Evolutionary conservation across 1,140 invertebrate genomes (phyloP), one percentile per base, ranked within the genome.

Genomic region (Dreissena rostriformis): DNA sequence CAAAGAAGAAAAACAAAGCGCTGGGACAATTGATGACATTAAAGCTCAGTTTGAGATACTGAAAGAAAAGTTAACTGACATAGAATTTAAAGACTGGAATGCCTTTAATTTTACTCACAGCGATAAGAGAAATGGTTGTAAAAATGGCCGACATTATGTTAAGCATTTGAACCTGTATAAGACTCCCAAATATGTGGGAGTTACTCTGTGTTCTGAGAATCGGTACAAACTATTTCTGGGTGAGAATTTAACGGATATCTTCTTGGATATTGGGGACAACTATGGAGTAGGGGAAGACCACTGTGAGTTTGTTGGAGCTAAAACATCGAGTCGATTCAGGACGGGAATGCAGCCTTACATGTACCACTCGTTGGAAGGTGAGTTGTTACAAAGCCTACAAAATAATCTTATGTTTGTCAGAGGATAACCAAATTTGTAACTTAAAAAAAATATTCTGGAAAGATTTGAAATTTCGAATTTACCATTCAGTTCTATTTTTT

Each of bases 261-360:
- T 91, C 84, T 67, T 89, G 55, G 90, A 92, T 80, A 88, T 92
- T 68, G 91, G 88, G 15, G 91, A 92, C 70, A 86, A 66, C 17
- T 71, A 55, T 6, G 89, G 90, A 22, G 55, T 86, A 77, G 91
- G 91, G 15, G 86, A 92, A 29, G 91, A 92, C 52, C 91, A 92
- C 72, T 92, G 91, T 87, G 88, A 92, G 70, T 92, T 91, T 88
- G 90, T 92, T 39, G 91, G 91, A 71, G 89, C 78, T 29, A 65
- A 49, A 0, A n/a, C 17, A n/a, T 61, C 57, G 22, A 24, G 17
- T n/a, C 22, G 17, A 19, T n/a, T 61, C 6, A 5, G 4, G 12
- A 61, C 57, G 12, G 57, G 2, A 61, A 61, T 61, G 57, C 57
- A 19, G 57, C 22, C 57, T n/a, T 61, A 61, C 22, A n/a, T 61